phyloP scores from a whole-genome alignment of 1,140 invertebrate species.

The Metopolophium dirhodum region DNA sequence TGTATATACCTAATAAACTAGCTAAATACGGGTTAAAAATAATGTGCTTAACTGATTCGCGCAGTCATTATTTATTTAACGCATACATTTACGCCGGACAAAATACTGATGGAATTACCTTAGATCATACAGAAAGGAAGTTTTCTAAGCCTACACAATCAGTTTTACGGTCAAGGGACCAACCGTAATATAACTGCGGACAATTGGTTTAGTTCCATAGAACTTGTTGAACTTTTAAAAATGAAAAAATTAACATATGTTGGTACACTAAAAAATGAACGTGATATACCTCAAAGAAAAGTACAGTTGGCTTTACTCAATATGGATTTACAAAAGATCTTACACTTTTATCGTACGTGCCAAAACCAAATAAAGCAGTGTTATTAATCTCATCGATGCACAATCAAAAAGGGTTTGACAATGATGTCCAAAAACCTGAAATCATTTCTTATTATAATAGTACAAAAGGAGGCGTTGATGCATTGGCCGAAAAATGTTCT shows the following conservation, averaged over 20 bases:
- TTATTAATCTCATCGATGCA: conserved; percentile 62
- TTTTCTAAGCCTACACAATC: conserved; percentile 13
- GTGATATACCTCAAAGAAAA: conserved; percentile 58
- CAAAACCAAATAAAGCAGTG: conserved; percentile 61
- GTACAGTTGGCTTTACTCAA: background rate
- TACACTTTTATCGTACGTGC: conserved; percentile 56
- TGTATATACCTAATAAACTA: conserved; percentile 63
- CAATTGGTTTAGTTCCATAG: conserved; percentile 62
- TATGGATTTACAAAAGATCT: conserved; percentile 51
- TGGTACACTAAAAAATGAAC: conserved; percentile 59
- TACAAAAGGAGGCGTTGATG: conserved; percentile 62
- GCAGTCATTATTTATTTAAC: conserved; percentile 61
- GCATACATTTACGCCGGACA: conserved; percentile 61
- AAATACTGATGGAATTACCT: conserved; percentile 58
- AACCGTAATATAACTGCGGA: conserved; percentile 62
- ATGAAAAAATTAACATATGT: conserved; percentile 57
- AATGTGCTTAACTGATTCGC: conserved; percentile 60
- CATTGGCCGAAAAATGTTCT: conserved; percentile 61
- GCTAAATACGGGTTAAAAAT: conserved; percentile 65
- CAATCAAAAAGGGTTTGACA: conserved; percentile 59
- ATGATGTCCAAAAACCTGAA: conserved; percentile 60
- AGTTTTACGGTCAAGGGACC: conserved; percentile 58
- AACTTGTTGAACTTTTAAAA: conserved; percentile 61
- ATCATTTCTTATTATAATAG: conserved; percentile 61
- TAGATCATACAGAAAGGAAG: conserved; percentile 60